Evolutionary conservation across 2,888 invertebrate genomes (phyloP).

Genomic region (Rotaria macrura): DNA sequence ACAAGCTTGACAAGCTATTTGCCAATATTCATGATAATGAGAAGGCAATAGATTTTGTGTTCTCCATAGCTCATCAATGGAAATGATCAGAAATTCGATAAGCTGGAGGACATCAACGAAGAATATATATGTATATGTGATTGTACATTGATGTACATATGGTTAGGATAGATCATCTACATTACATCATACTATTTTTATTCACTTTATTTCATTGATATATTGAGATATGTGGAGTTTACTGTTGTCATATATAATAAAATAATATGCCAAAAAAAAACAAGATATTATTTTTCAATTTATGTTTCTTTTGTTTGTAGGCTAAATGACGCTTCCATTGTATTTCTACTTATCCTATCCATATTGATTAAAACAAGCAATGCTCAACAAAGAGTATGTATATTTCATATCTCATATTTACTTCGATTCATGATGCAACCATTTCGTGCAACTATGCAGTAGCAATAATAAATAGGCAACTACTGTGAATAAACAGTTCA

Average conservation of each 20-base stretch:
- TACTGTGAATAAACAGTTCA: conserved; percentile 15
- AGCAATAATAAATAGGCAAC: conserved; percentile 3
- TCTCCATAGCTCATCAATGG: background rate
- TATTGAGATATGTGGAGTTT: background rate
- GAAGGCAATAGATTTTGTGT: background rate
- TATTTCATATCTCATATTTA: background rate
- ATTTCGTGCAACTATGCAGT: background rate
- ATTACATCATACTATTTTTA: background rate
- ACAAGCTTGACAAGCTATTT: background rate
- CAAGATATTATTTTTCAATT: background rate
- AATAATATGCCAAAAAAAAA: too few species aligned
- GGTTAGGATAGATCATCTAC: background rate
- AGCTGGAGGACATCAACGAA: background rate
- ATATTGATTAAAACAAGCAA: background rate
- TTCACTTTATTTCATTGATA: background rate
- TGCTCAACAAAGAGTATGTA: conserved; percentile 12
- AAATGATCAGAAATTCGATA: background rate
- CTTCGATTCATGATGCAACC: background rate
- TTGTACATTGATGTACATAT: background rate
- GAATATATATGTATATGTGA: background rate
- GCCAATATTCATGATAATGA: background rate
- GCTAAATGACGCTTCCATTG: background rate
- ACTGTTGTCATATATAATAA: too few species aligned
- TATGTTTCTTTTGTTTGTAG: background rate
- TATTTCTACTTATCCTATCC: background rate